Base-by-base conservation (phyloP, 2,888 invertebrate genomes). In the Ptilodon capucinus region DNA sequence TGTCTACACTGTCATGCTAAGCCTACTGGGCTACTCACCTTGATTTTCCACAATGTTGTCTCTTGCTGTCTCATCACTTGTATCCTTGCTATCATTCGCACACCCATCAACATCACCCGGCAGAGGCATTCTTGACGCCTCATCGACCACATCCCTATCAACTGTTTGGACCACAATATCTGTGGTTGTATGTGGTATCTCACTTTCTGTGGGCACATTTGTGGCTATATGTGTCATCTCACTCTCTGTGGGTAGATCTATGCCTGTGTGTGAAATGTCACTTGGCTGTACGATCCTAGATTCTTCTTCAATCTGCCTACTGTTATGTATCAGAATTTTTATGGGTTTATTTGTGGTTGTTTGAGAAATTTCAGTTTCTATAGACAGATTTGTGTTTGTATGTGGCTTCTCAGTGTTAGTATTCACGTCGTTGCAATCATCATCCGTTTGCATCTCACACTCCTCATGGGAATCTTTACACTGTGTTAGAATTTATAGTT, bases 381-480 rank as follows among this genome's bases (percentile, higher is more conserved):
- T 14, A 19, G 38, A 11, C 5, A 18, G 13, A 38, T 19, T 13
- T n/a, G 19, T 1, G 53, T 38, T 6, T 45, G 48, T 42, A 16
- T 50, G 40, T 9, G 23, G 43, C 36, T 61, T 57, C 9, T 81
- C 81, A 43, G 66, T 66, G 44, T 86, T 81, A 1, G 71, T 65
- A 56, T 72, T 78, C 6, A 64, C 65, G 32, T 78, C 76, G 3
- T 65, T 58, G 34, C 68, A 69, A 11, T 84, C 82, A 1, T 81
- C 82, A 28, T 86, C 84, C 8, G 83, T 84, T 45, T 81, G 81
- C 74, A 84, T 79, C 46, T 83, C 85, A 54, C 59, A 69, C 52
- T 86, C 86, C 4, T 86, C 81, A 51, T 81, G 74, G 0, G 78
- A 80, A 30, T 81, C 82, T 64, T 76, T 76, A 14, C 61, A 66